A percentile compares a stretch with the other conserved stretches of the same genome.
Evolutionary conservation across 2,888 invertebrate species (phyloP).

Genomic region (Salpingus planirostris): DNA sequence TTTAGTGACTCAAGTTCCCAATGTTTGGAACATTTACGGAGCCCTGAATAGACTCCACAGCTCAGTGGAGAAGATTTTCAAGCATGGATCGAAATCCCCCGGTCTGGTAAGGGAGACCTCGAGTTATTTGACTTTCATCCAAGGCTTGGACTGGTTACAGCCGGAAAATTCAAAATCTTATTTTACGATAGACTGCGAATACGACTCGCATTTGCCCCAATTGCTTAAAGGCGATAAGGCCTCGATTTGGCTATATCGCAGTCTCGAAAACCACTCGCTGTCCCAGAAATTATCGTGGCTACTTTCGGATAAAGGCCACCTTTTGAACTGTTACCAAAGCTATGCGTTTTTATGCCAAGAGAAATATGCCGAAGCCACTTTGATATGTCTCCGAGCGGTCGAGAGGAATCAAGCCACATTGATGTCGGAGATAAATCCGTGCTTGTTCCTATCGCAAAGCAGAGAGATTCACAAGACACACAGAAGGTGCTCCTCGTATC

Average conservation of each 20-base stretch:
- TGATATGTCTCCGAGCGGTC: constrained; percentile 55
- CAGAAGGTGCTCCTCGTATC: constrained; percentile 49
- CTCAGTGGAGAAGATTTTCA: constrained; percentile 48
- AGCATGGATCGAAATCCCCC: constrained; percentile 44
- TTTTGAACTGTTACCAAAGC: constrained; percentile 49
- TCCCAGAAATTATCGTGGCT: constrained; percentile 53
- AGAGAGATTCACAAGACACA: constrained; percentile 42
- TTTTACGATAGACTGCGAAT: constrained; percentile 39
- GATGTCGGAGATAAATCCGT: constrained; percentile 53
- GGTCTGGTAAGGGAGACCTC: constrained; percentile 5
- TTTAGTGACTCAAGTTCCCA: constrained; percentile 46
- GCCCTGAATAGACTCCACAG: constrained; percentile 48
- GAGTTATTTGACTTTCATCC: constrained; percentile 48
- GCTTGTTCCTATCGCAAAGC: constrained; percentile 38
- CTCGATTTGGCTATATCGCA: constrained; percentile 46
- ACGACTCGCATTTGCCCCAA: constrained; percentile 39
- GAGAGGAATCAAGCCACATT: constrained; percentile 54
- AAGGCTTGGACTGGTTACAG: constrained; percentile 53
- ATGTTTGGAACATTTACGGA: constrained; percentile 54
- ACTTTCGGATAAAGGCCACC: constrained; percentile 52
- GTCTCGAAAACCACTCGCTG: constrained; percentile 48
- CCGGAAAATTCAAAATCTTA: constrained; percentile 47
- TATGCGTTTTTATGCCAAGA: constrained; percentile 53
- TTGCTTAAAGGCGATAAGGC: constrained; percentile 45
- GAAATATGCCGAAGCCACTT: constrained; percentile 50